phyloP scores from a whole-genome alignment of 2,797 vertebrate genomes.

The Netta rufina region DNA sequence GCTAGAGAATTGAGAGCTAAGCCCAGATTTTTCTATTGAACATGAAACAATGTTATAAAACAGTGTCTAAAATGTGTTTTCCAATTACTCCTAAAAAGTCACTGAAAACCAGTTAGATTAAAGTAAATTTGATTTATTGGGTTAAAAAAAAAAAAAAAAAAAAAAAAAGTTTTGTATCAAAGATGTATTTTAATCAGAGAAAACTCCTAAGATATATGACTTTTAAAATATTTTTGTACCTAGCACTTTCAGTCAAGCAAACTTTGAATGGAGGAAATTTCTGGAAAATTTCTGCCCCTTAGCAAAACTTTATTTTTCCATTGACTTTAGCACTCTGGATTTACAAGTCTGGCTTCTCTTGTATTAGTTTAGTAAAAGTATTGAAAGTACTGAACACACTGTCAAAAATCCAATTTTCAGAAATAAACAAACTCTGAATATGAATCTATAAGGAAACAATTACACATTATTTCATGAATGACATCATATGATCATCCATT shows the following conservation, averaged over 20 bases:
- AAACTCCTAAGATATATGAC: not conserved
- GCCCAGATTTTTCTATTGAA: not conserved
- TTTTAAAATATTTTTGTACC: not conserved
- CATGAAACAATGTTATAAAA: not conserved
- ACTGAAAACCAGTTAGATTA: not conserved
- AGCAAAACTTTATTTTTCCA: not conserved
- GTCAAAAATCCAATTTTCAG: not conserved
- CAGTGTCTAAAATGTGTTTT: conserved; percentile 7
- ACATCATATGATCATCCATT: not conserved
- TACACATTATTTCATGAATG: not conserved
- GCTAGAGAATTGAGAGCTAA: not conserved
- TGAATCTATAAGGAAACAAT: not conserved
- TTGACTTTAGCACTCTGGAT: not conserved
- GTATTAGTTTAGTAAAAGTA: not conserved
- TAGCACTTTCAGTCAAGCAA: not conserved
- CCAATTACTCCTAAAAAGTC: conserved; percentile 9
- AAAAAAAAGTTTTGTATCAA: conserved; percentile 1
- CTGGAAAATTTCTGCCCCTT: not conserved
- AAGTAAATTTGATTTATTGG: conserved; percentile 1
- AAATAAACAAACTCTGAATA: not conserved
- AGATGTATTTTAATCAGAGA: conserved; percentile 47
- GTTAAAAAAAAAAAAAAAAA: conserved; percentile 40
- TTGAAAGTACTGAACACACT: not conserved
- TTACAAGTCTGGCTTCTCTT: not conserved
- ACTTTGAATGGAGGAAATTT: not conserved